These are phyloP conservation scores for Cololabis saira DNA, from an alignment of 2,113 vertebrate species.

Conservation along the genomic window DNA sequence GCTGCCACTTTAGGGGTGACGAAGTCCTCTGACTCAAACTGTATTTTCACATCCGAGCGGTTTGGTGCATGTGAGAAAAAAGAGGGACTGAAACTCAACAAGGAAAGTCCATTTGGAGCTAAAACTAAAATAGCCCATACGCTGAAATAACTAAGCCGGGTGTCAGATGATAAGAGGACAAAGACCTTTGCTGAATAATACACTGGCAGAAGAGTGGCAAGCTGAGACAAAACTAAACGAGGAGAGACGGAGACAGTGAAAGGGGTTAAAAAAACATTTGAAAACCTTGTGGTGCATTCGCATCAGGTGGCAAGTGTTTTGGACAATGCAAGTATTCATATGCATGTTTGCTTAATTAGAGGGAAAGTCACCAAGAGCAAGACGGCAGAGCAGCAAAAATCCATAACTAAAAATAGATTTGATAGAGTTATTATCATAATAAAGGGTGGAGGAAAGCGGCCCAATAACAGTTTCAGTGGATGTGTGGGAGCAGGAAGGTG, in stretches of 20 bases:
- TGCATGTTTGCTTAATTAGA: slow-evolving; percentile 67
- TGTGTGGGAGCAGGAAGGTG: slow-evolving; percentile 30
- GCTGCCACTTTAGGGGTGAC: slow-evolving; percentile 53
- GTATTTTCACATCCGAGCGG: slow-evolving; percentile 33
- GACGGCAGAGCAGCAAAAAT: slow-evolving; percentile 31
- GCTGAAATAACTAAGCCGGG: slow-evolving; percentile 66
- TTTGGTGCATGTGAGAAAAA: slow-evolving; percentile 12
- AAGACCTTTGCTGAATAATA: slow-evolving; percentile 71
- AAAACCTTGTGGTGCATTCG: slow-evolving; percentile 32
- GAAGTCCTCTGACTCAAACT: slow-evolving; percentile 34
- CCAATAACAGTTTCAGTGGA: slow-evolving; percentile 29
- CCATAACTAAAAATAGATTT: slow-evolving; percentile 71
- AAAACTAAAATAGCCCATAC: slow-evolving; percentile 62
- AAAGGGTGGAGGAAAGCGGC: slow-evolving; percentile 51
- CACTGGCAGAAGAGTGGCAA: slow-evolving; percentile 47
- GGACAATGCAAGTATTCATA: slow-evolving; percentile 27
- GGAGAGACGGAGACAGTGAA: slow-evolving; percentile 6
- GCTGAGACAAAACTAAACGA: slow-evolving; percentile 28
- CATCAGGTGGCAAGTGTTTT: slow-evolving; percentile 20
- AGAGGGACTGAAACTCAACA: slow-evolving; percentile 65
- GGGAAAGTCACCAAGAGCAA: slow-evolving; percentile 57
- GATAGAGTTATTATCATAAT: slow-evolving; percentile 72
- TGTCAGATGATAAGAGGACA: slow-evolving; percentile 64
- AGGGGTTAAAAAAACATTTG: slow-evolving; percentile 7
- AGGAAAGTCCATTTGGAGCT: slow-evolving; percentile 80